Evolutionary conservation across 2,113 vertebrate species (phyloP).

Genomic region (Thunnus thynnus): DNA sequence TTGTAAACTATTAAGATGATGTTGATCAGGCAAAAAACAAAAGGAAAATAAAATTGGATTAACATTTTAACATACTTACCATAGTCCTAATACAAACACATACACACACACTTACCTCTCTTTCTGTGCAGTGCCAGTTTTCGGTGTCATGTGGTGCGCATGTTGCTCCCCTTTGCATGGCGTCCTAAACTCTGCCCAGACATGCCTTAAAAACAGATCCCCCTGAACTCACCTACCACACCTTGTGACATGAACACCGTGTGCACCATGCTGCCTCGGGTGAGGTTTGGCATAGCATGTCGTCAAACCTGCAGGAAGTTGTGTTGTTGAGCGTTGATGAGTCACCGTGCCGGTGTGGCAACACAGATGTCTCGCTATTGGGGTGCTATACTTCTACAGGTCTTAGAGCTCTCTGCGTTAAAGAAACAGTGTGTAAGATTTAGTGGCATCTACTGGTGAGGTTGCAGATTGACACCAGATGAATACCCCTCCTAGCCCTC

Average conservation of each 20-base stretch:
- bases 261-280: slow-evolving; percentile 46
- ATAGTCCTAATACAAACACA: not conserved
- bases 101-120: slow-evolving; percentile 55
- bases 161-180: not conserved
- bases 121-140: not conserved
- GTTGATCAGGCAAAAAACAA: not conserved
- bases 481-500: too few relatives aligned
- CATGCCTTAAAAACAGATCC: not conserved
- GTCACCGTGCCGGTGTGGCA: slow-evolving; percentile 65
- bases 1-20: not conserved
- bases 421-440: too few relatives aligned
- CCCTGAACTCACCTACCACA: not conserved
- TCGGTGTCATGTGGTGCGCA: not conserved
- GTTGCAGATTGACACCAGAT: too few relatives aligned
- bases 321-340: slow-evolving; percentile 66
- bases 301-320: slow-evolving; percentile 67
- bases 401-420: slow-evolving; percentile 14
- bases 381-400: slow-evolving; percentile 45
- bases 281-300: slow-evolving; percentile 45
- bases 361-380: slow-evolving; percentile 62
- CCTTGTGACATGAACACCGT: slow-evolving; percentile 34
- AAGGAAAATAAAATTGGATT: not conserved
- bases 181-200: not conserved
- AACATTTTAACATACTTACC: slow-evolving; percentile 2
- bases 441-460: too few relatives aligned